These are phyloP conservation scores for Calliopum simillimum DNA, from an alignment of 2,888 invertebrate genomes.

Conservation along the genomic window DNA sequence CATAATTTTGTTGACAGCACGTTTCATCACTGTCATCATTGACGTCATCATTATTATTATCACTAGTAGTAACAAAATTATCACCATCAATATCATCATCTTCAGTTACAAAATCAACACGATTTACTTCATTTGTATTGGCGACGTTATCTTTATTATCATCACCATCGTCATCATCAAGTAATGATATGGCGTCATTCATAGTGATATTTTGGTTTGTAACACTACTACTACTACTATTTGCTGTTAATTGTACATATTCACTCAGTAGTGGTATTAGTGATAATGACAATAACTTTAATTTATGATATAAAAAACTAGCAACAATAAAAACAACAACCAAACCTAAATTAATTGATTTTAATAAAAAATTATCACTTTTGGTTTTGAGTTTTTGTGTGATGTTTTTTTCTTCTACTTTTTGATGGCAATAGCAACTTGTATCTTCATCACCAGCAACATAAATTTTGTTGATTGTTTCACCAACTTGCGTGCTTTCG, in stretches of 20 bases:
- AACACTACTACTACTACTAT: no score
- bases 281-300: slow-evolving; percentile 44
- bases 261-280: no score
- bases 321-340: slow-evolving; percentile 15
- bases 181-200: not conserved
- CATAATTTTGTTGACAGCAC: slow-evolving; percentile 52
- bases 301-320: slow-evolving; percentile 13
- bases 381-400: slow-evolving; percentile 7
- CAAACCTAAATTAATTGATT: slow-evolving; percentile 17
- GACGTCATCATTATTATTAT: slow-evolving; percentile 32
- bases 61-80: slow-evolving; percentile 47
- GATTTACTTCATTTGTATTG: not conserved
- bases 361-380: slow-evolving; percentile 23
- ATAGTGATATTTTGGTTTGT: not conserved
- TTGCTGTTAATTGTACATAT: no score
- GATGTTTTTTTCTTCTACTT: not conserved
- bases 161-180: not conserved
- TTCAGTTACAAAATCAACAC: slow-evolving; percentile 10
- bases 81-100: slow-evolving; percentile 39
- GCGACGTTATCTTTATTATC: not conserved
- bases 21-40: slow-evolving; percentile 46
- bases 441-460: not conserved
- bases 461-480: not conserved
- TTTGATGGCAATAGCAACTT: not conserved
- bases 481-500: no score